phyloP scores from a whole-genome alignment of 2,797 vertebrate species.

The Galagoides demidoff region DNA sequence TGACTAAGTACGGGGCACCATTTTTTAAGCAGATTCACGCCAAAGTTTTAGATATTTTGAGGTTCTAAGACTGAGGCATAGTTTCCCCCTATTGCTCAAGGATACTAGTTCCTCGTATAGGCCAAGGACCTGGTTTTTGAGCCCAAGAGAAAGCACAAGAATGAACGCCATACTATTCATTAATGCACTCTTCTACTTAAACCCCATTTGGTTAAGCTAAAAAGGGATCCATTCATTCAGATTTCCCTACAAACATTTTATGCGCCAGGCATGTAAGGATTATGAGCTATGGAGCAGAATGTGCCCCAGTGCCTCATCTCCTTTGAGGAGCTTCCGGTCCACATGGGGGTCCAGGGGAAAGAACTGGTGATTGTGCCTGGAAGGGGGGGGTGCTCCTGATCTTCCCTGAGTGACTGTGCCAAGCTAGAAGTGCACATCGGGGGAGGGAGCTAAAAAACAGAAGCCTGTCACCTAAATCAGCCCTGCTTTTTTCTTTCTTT shows the following conservation, averaged over 20 bases:
- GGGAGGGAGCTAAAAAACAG: not conserved
- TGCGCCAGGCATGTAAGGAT: not conserved
- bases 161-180: not conserved
- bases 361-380: rapidly evolving
- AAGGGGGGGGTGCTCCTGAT: not conserved
- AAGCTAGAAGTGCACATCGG: rapidly evolving
- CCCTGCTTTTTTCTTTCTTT: not conserved
- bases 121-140: not conserved
- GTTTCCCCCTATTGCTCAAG: not conserved
- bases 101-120: not conserved
- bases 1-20: not conserved
- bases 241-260: not conserved
- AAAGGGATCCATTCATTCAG: not conserved
- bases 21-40: not conserved
- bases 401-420: rapidly evolving
- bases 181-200: not conserved
- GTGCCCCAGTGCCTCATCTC: not conserved
- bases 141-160: not conserved
- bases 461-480: not conserved
- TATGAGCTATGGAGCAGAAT: not conserved
- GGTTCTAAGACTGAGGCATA: not conserved
- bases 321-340: not conserved
- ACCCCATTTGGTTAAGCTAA: not conserved
- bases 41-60: not conserved
- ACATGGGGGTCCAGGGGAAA: not conserved